Conservation (phyloP, 2,797 vertebrate species). For the Pseudomugil gertrudae region DNA sequence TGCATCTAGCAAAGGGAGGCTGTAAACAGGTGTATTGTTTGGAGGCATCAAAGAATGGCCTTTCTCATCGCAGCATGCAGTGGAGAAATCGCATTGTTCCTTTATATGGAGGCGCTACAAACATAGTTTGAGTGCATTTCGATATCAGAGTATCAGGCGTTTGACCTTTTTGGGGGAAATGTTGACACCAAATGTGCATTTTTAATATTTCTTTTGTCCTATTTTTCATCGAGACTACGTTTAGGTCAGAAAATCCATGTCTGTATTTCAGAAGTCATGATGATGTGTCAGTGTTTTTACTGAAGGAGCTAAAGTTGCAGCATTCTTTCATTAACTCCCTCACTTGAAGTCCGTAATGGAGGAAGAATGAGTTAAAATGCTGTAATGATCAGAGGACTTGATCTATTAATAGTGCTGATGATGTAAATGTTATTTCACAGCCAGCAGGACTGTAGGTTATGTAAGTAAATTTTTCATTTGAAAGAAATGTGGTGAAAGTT, state of each 20-base stretch:
- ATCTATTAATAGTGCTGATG: conserved; percentile 44
- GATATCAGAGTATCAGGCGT: conserved; percentile 39
- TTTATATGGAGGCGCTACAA: conserved; percentile 45
- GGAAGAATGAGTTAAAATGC: conserved; percentile 20
- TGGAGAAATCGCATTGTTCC: conserved; percentile 71
- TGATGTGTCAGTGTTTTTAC: conserved; percentile 9
- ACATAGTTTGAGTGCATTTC: conserved; percentile 68
- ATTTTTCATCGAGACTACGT: conserved; percentile 9
- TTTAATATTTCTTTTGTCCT: conserved; percentile 10
- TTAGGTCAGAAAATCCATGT: conserved; percentile 3
- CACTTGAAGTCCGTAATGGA: conserved; percentile 13
- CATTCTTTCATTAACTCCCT: conserved; percentile 14
- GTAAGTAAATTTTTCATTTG: conserved; percentile 16
- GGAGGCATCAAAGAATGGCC: conserved; percentile 65
- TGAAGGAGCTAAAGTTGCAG: conserved; percentile 1
- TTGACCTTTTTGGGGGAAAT: conserved; percentile 9
- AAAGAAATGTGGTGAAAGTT: conserved; percentile 54
- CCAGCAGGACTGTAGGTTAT: conserved; percentile 68
- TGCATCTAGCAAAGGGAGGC: conserved; percentile 79
- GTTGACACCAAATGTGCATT: conserved; percentile 3
- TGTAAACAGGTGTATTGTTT: conserved; percentile 82
- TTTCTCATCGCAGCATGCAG: conserved; percentile 48
- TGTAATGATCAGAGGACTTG: conserved; percentile 22
- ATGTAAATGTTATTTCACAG: conserved; percentile 60
- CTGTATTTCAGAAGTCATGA: conserved; percentile 12